Percentiles rank a stretch among this genome's conserved stretches.
Conservation (phyloP, 2,797 vertebrate species). For the Catostomus latipinnis region DNA sequence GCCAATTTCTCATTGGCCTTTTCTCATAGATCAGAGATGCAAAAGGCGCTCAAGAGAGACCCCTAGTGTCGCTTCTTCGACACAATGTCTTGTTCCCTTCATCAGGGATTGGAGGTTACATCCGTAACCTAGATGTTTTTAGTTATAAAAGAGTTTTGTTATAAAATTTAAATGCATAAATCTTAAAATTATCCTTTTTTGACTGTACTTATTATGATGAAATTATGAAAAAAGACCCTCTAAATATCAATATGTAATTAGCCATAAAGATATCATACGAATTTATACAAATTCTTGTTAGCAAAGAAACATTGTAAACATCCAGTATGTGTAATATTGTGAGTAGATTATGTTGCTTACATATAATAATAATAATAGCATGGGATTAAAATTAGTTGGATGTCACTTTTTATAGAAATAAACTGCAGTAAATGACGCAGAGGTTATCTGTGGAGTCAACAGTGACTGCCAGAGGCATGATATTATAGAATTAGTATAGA, state of each 20-base stretch:
- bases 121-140: too few species aligned
- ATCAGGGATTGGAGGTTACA: too few species aligned
- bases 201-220: too few species aligned
- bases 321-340: constrained; percentile 5
- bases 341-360: constrained; percentile 13
- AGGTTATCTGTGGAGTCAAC: constrained; percentile 12
- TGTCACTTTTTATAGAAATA: constrained; percentile 27
- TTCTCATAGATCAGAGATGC: too few species aligned
- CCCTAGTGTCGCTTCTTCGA: too few species aligned
- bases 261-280: not conserved
- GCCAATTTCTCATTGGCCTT: too few species aligned
- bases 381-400: constrained; percentile 25
- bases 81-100: too few species aligned
- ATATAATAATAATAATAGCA: constrained; percentile 29
- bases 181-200: not conserved
- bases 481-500: constrained; percentile 69
- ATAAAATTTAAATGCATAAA: too few species aligned
- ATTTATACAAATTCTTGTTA: constrained; percentile 1
- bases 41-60: too few species aligned
- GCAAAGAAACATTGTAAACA: not conserved
- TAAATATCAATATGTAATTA: constrained; percentile 9
- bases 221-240: not conserved
- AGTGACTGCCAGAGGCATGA: constrained; percentile 49
- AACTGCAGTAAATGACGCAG: not conserved
- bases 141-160: too few species aligned